phyloP scores from a whole-genome alignment of 1,140 invertebrate genomes.

The Cecropterus lyciades region DNA sequence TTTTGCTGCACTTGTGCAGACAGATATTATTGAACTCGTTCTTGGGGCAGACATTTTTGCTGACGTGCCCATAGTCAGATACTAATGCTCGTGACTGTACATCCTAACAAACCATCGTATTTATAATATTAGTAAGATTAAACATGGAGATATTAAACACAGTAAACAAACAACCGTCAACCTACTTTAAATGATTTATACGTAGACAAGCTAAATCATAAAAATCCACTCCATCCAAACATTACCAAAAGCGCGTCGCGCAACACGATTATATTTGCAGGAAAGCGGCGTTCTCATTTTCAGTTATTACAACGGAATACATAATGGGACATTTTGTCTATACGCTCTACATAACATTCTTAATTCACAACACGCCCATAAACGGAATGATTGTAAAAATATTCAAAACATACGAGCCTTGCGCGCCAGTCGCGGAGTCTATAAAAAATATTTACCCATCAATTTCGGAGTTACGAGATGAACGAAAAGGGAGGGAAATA shows the following conservation, averaged over 20 bases:
- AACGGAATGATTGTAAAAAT: constrained; percentile 44
- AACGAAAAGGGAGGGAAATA: constrained; percentile 47
- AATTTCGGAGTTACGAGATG: constrained; percentile 49
- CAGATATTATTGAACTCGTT: too few relatives aligned
- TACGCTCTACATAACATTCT: constrained; percentile 34
- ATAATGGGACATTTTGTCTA: constrained; percentile 30
- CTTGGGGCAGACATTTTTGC: too few relatives aligned
- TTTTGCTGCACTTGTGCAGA: too few relatives aligned
- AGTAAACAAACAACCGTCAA: too few relatives aligned
- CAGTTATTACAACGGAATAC: constrained; percentile 29
- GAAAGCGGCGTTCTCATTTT: constrained; percentile 8
- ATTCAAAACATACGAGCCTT: constrained; percentile 45
- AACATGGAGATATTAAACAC: too few relatives aligned
- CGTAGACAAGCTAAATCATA: not conserved
- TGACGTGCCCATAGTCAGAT: too few relatives aligned
- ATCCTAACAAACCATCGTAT: too few relatives aligned
- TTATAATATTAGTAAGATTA: too few relatives aligned
- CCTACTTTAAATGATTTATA: not conserved
- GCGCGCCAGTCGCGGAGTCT: constrained; percentile 37
- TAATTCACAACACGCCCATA: constrained; percentile 41
- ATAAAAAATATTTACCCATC: constrained; percentile 51
- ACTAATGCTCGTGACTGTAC: too few relatives aligned
- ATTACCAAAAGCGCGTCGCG: constrained; percentile 8
- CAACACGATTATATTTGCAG: constrained; percentile 12
- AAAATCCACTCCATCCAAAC: constrained; percentile 1